These are phyloP conservation scores for Vanessa atalanta DNA, from an alignment of 1,140 invertebrate genomes.

Conservation along the genomic window DNA sequence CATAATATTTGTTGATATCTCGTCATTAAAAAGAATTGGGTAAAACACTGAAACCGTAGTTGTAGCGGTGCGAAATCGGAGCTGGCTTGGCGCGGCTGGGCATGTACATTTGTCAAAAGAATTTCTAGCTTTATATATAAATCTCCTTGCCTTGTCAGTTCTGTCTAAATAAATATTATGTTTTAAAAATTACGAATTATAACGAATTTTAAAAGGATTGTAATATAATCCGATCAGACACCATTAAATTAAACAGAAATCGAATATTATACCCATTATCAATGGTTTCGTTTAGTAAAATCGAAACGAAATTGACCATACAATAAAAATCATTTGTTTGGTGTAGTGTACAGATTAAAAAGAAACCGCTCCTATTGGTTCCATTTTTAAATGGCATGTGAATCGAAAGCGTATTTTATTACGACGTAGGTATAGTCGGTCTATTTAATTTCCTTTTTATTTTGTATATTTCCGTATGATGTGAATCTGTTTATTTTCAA, in stretches of 20 bases:
- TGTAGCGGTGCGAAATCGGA: too few relatives aligned
- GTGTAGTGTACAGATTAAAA: not conserved
- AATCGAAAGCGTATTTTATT: conserved; percentile 20
- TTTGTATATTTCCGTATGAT: conserved; percentile 1
- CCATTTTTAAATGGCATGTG: not conserved
- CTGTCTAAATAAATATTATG: not conserved
- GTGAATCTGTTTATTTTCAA: not conserved
- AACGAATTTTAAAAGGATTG: not conserved
- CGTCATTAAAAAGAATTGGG: too few relatives aligned
- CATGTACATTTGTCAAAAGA: too few relatives aligned
- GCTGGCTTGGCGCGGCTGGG: too few relatives aligned
- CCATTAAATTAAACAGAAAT: conserved; percentile 16
- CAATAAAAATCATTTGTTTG: conserved; percentile 13
- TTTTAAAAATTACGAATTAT: not conserved
- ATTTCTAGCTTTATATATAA: not conserved
- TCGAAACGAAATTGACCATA: not conserved
- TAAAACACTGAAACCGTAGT: too few relatives aligned
- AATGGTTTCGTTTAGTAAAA: conserved; percentile 3
- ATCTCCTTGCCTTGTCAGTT: not conserved
- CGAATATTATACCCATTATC: conserved; percentile 7
- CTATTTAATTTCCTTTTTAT: conserved; percentile 12
- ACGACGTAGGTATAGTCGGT: not conserved
- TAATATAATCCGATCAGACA: conserved; percentile 6
- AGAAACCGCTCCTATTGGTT: conserved; percentile 2
- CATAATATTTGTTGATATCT: too few relatives aligned